Conservation (phyloP, 1,140 invertebrate genomes). For the Euwallacea fornicatus region DNA sequence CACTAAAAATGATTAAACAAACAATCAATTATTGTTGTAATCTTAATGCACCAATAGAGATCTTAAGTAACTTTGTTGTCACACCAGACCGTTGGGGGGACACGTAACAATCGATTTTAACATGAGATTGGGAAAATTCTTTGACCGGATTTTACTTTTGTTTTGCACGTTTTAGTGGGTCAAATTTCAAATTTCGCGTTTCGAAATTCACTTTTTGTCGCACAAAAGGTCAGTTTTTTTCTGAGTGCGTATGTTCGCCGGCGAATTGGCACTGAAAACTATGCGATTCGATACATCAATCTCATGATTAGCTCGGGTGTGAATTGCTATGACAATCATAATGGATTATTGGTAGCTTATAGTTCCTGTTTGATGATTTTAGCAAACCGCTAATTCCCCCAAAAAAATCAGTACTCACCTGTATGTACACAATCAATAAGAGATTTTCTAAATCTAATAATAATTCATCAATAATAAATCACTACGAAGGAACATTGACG, state of each 20-base stretch:
- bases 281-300: not conserved
- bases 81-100: constrained; percentile 7
- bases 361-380: too few relatives aligned
- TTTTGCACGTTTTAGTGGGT: constrained; percentile 3
- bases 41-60: constrained; percentile 17
- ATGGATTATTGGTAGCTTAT: too few relatives aligned
- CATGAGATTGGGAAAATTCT: constrained; percentile 8
- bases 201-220: not conserved
- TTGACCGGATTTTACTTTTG: constrained; percentile 3
- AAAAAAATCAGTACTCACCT: too few relatives aligned
- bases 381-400: too few relatives aligned
- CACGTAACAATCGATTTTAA: constrained; percentile 10
- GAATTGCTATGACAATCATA: not conserved
- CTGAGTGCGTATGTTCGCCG: too few relatives aligned
- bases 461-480: too few relatives aligned
- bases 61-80: constrained; percentile 15
- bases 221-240: not conserved
- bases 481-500: too few relatives aligned
- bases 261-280: not conserved
- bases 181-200: constrained; percentile 1
- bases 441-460: too few relatives aligned
- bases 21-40: constrained; percentile 12
- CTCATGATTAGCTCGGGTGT: not conserved
- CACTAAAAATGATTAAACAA: constrained; percentile 19
- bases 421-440: too few relatives aligned